A percentile compares a stretch with the other conserved stretches of the same genome.
These are phyloP conservation scores for Marronus borbonicus DNA, from an alignment of 2,888 invertebrate genomes.

Conservation along the genomic window DNA sequence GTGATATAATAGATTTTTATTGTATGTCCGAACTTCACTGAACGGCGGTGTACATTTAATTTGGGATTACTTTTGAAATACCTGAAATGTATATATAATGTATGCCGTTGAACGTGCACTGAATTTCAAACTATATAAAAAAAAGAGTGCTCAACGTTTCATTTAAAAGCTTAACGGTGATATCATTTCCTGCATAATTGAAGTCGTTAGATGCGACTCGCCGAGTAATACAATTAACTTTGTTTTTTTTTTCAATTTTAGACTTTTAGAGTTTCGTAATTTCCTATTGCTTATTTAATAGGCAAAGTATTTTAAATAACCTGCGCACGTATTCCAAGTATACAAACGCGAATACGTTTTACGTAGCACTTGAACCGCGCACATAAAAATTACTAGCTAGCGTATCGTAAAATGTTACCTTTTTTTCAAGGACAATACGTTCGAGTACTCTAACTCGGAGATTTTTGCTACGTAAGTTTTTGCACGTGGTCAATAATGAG, in stretches of 20 bases:
- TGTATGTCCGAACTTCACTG: too few species aligned
- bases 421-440: conserved; percentile 7
- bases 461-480: not conserved
- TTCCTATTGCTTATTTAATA: not conserved
- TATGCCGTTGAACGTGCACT: not conserved
- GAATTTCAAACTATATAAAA: conserved; percentile 11
- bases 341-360: not conserved
- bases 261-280: too few species aligned
- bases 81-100: not conserved
- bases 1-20: too few species aligned
- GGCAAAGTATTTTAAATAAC: not conserved
- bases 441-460: not conserved
- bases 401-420: not conserved
- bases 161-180: not conserved
- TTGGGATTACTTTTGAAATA: too few species aligned
- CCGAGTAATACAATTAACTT: not conserved
- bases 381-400: not conserved
- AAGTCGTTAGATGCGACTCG: not conserved
- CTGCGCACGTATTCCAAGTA: too few species aligned
- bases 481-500: not conserved
- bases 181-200: conserved; percentile 7
- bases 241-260: not conserved
- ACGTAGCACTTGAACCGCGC: not conserved
- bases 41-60: too few species aligned
- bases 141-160: not conserved